A percentile compares a stretch with the other conserved stretches of the same genome.
Evolutionary conservation across 2,113 vertebrate genomes (phyloP).

Genomic region (Ascaphus truei): DNA sequence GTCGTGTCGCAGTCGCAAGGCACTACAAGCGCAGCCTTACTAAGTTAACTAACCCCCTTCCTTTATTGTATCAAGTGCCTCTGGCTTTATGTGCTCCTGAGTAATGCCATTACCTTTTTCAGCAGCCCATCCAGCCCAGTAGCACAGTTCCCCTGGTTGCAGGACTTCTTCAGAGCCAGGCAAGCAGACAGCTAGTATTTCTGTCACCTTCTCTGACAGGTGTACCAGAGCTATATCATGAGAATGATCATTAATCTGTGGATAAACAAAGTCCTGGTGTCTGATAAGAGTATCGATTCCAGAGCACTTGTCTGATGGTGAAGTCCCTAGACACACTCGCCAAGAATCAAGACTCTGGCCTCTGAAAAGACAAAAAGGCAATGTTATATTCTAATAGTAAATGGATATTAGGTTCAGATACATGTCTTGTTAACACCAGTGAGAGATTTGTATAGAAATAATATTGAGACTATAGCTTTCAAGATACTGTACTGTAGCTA

Average conservation of each 20-base stretch:
- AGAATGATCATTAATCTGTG: slow-evolving; percentile 48
- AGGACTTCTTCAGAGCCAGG: slow-evolving; percentile 41
- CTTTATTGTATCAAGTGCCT: too few relatives aligned
- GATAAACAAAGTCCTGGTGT: slow-evolving; percentile 54
- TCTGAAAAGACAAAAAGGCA: neutral
- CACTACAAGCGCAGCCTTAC: too few relatives aligned
- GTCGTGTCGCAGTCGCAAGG: too few relatives aligned
- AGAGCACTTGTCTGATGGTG: slow-evolving; percentile 45
- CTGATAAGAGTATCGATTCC: slow-evolving; percentile 50
- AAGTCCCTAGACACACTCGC: neutral
- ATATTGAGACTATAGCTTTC: too few relatives aligned
- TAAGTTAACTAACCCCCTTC: too few relatives aligned
- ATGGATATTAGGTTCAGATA: too few relatives aligned
- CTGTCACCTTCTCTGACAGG: slow-evolving; percentile 49
- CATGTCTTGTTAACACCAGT: too few relatives aligned
- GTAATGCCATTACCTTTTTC: slow-evolving; percentile 38
- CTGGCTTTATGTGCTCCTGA: neutral
- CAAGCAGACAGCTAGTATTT: slow-evolving; percentile 61
- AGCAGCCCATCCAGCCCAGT: slow-evolving; percentile 60
- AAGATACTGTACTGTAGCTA: too few relatives aligned
- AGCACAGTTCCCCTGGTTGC: slow-evolving; percentile 50
- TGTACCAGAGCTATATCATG: slow-evolving; percentile 61
- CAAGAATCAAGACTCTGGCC: neutral
- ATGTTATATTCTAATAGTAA: too few relatives aligned
- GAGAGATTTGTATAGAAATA: too few relatives aligned